phyloP scores from a whole-genome alignment of 2,113 vertebrate species.

The Lophotis ruficrista region DNA sequence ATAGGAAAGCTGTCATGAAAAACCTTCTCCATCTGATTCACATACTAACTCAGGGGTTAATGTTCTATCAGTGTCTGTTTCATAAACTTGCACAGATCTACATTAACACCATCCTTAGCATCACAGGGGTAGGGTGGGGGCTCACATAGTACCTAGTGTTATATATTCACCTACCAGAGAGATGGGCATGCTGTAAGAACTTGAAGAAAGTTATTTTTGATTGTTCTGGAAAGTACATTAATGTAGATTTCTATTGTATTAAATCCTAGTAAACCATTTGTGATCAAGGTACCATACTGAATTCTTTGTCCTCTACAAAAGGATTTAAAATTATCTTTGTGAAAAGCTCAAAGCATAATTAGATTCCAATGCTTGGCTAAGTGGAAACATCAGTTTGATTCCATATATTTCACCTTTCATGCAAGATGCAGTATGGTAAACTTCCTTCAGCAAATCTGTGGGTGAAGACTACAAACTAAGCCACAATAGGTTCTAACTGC shows the following conservation, averaged over 20 bases:
- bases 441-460: background rate
- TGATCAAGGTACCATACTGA: background rate
- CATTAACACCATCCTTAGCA: background rate
- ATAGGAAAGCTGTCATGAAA: background rate
- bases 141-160: background rate
- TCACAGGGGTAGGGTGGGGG: rapidly evolving
- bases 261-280: background rate
- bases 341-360: background rate
- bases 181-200: background rate
- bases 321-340: background rate
- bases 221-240: background rate
- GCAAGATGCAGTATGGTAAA: background rate
- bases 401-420: background rate
- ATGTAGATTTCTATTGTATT: background rate
- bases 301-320: background rate
- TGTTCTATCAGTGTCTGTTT: background rate
- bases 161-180: background rate
- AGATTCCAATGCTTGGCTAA: background rate
- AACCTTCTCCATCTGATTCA: background rate
- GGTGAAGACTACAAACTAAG: background rate
- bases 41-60: background rate
- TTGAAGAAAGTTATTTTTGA: background rate
- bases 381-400: background rate
- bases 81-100: background rate
- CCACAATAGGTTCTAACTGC: background rate